Percentiles rank a stretch among this genome's conserved stretches.
phyloP scores from a whole-genome alignment of 2,113 vertebrate genomes.

The Manacus vitellinus region DNA sequence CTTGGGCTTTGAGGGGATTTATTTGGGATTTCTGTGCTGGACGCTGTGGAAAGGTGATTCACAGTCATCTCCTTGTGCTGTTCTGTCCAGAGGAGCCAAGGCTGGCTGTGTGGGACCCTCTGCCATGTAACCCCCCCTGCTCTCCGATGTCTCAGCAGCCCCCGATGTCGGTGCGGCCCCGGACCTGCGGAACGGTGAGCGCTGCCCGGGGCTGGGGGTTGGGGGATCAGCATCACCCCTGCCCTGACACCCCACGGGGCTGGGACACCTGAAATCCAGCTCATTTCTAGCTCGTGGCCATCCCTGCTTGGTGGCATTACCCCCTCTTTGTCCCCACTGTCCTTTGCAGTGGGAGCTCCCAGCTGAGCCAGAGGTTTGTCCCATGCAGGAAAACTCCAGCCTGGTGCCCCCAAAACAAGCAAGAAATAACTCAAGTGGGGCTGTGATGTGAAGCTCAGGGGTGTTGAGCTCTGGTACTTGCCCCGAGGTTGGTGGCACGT shows the following conservation, averaged over 20 bases:
- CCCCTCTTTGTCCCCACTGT: not conserved
- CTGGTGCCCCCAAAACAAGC: not conserved
- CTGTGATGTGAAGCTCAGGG: accelerated
- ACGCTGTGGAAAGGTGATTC: not conserved
- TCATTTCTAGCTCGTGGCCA: not conserved
- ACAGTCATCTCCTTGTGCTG: not conserved
- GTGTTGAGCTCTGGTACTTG: accelerated
- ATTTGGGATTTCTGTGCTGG: not conserved
- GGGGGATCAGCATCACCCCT: not conserved
- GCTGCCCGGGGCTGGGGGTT: accelerated
- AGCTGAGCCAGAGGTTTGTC: accelerated
- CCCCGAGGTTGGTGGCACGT: not conserved
- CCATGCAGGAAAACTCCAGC: not conserved
- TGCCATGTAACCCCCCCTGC: not conserved
- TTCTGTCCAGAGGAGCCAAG: not conserved
- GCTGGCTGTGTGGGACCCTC: not conserved
- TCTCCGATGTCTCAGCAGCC: not conserved
- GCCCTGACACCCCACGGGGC: not conserved
- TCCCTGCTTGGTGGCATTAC: not conserved
- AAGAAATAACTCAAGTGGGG: accelerated
- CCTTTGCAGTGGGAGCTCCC: accelerated
- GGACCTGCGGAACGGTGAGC: slow-evolving; percentile 35
- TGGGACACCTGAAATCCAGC: not conserved
- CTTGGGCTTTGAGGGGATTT: not conserved
- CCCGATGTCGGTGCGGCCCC: not conserved